Conservation (phyloP, 2,113 vertebrate species). For the Notothenia rossii region DNA sequence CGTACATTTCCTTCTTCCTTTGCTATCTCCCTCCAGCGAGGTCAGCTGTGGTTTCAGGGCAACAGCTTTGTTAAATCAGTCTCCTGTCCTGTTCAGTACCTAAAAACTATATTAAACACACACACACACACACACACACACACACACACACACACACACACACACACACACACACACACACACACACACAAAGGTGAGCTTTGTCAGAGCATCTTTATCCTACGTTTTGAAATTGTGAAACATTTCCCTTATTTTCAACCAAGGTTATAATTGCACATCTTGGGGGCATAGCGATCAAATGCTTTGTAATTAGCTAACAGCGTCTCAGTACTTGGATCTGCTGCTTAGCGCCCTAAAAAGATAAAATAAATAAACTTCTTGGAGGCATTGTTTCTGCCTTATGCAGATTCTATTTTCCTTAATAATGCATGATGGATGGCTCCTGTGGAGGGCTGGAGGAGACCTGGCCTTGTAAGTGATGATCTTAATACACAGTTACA, state of each 20-base stretch:
- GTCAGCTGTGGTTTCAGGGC: slow-evolving; percentile 61
- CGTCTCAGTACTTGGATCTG: slow-evolving; percentile 53
- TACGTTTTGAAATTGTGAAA: slow-evolving; percentile 79
- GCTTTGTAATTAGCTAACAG: slow-evolving; percentile 75
- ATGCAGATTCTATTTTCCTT: slow-evolving; percentile 80
- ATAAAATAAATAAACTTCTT: slow-evolving; percentile 77
- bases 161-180: slow-evolving; percentile 35
- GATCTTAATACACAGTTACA: slow-evolving; percentile 80
- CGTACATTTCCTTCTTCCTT: slow-evolving; percentile 31
- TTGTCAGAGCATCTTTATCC: slow-evolving; percentile 70
- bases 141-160: slow-evolving; percentile 38
- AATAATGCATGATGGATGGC: slow-evolving; percentile 80
- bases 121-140: slow-evolving; percentile 39
- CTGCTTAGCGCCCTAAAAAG: slow-evolving; percentile 61
- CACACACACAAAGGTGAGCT: slow-evolving; percentile 57
- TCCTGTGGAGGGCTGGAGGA: slow-evolving; percentile 66
- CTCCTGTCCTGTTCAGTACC: slow-evolving; percentile 28
- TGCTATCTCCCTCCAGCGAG: slow-evolving; percentile 61
- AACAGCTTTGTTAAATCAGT: slow-evolving; percentile 54
- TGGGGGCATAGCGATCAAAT: slow-evolving; percentile 78
- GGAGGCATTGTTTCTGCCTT: slow-evolving; percentile 77
- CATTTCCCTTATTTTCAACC: slow-evolving; percentile 82
- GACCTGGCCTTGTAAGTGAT: slow-evolving; percentile 80
- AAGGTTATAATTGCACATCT: slow-evolving; percentile 81
- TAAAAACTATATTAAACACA: slow-evolving; percentile 21